Percentiles rank a stretch among this genome's conserved stretches.
Evolutionary conservation across 2,113 vertebrate species (phyloP).

Genomic region (Carollia perspicillata): DNA sequence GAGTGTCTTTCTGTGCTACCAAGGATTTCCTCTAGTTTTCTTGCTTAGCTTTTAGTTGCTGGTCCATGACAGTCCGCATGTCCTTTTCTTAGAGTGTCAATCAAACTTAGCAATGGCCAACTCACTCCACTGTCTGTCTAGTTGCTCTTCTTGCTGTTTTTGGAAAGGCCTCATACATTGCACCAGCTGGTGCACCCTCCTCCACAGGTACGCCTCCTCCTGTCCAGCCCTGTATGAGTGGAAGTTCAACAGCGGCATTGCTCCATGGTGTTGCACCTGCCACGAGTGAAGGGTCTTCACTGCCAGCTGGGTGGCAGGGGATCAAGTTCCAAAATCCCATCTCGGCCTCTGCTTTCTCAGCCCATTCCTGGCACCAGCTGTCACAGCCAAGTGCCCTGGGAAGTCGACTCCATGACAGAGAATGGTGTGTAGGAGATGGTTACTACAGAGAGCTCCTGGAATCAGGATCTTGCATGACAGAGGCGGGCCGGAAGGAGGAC

Average conservation of each 20-base stretch:
- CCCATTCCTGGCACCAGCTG: background rate
- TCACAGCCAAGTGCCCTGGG: background rate
- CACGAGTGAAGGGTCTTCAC: background rate
- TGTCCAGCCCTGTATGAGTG: fast-evolving
- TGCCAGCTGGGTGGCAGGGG: background rate
- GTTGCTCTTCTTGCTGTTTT: background rate
- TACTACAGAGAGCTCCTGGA: background rate
- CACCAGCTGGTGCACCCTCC: too few relatives aligned
- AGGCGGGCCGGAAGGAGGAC: background rate
- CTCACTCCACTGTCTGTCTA: fast-evolving
- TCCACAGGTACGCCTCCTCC: fast-evolving
- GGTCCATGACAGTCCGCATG: background rate
- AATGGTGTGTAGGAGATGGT: background rate
- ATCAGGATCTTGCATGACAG: background rate
- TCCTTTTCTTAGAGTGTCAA: background rate
- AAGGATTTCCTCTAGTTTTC: background rate
- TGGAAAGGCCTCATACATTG: background rate
- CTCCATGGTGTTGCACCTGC: background rate
- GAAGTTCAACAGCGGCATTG: background rate
- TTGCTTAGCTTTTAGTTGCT: background rate
- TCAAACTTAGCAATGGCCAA: background rate
- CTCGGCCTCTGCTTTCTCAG: background rate
- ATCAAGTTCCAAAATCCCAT: background rate
- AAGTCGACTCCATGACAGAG: background rate
- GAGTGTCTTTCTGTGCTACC: background rate